phyloP scores from a whole-genome alignment of 2,113 vertebrate genomes.

The Ameiurus melas region DNA sequence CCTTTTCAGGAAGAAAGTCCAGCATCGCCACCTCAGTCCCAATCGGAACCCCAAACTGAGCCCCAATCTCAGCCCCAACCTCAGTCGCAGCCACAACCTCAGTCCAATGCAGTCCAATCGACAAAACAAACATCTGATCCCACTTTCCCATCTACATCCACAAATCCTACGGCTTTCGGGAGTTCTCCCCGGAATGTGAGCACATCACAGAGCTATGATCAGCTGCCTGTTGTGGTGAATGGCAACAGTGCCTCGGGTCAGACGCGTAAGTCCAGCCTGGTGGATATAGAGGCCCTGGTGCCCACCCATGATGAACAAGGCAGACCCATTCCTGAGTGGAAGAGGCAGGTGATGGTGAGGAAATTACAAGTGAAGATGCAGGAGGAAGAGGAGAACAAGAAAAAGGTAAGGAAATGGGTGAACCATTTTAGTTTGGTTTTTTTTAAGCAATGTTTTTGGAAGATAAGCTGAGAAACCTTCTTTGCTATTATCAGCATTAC shows the following conservation, averaged over 20 bases:
- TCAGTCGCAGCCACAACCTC: conserved; percentile 43
- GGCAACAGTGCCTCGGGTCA: conserved; percentile 70
- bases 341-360: conserved; percentile 91
- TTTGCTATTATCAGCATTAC: not conserved
- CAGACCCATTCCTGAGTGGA: conserved; percentile 89
- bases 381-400: conserved; percentile 90
- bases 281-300: conserved; percentile 83
- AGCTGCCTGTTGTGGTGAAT: conserved; percentile 72
- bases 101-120: conserved; percentile 50
- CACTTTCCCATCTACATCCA: conserved; percentile 56
- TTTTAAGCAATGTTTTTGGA: not conserved
- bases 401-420: conserved; percentile 79
- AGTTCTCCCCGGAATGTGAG: conserved; percentile 61
- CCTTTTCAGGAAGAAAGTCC: conserved; percentile 62
- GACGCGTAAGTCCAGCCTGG: conserved; percentile 67
- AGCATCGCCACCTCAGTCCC: conserved; percentile 61
- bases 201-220: conserved; percentile 69
- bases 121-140: conserved; percentile 60
- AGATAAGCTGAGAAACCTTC: conserved; percentile 33
- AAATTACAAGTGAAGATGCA: conserved; percentile 95
- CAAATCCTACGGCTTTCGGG: conserved; percentile 58
- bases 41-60: conserved; percentile 57
- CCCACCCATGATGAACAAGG: conserved; percentile 92
- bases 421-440: not conserved
- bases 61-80: conserved; percentile 56